Conservation (phyloP, 1,140 invertebrate genomes). For the Stenopsyche tienmushanensis region DNA sequence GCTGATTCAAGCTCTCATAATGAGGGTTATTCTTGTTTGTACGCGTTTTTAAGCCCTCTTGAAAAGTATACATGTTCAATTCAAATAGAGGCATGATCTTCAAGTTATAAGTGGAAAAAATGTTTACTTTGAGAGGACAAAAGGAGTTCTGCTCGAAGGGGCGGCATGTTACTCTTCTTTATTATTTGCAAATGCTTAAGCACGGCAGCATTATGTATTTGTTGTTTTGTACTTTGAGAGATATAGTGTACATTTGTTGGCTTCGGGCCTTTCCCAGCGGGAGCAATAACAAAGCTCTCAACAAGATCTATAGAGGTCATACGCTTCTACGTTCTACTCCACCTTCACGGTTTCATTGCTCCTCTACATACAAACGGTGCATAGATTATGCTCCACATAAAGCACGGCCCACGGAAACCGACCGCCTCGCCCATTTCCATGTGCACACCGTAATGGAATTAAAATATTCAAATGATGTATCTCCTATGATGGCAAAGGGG, state of each 20-base stretch:
- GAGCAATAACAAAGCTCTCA: constrained; percentile 32
- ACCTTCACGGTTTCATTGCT: constrained; percentile 3
- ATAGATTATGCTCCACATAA: constrained; percentile 28
- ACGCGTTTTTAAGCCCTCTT: no score
- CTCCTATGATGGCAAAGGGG: no score
- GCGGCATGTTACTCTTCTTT: constrained; percentile 5
- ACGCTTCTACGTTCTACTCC: background rate
- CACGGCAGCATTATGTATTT: constrained; percentile 8
- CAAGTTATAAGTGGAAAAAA: no score
- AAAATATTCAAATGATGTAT: constrained; percentile 27
- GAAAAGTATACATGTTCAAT: no score
- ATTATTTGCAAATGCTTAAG: constrained; percentile 9
- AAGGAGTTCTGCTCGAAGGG: background rate
- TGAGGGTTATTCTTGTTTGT: no score
- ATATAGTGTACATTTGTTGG: constrained; percentile 29
- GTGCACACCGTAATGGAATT: constrained; percentile 21
- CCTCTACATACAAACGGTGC: constrained; percentile 24
- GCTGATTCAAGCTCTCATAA: no score
- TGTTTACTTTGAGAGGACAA: no score
- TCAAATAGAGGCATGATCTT: no score
- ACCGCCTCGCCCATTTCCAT: background rate
- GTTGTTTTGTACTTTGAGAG: constrained; percentile 21
- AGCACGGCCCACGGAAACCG: constrained; percentile 16
- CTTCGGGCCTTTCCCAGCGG: constrained; percentile 21
- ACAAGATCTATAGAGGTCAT: constrained; percentile 29